Base-by-base conservation (phyloP, 2,888 invertebrate species). In the Euzetes globulus region DNA sequence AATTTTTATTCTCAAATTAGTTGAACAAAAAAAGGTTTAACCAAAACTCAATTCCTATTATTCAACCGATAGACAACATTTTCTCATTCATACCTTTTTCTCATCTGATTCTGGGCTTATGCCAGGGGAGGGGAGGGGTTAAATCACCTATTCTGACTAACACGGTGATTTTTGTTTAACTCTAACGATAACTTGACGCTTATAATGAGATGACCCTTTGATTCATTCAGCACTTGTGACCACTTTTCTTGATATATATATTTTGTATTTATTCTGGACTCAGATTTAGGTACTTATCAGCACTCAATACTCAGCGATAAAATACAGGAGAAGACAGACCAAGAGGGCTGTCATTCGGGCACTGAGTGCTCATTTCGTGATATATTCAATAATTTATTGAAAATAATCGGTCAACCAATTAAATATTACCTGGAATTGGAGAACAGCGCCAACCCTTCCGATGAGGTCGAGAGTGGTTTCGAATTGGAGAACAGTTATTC, bases 341-440 rank as follows among this genome's bases (percentile, higher is more conserved):
- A 79, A 72, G 81, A 81, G 47, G 79, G 80, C 17, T 78, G 78
- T 45, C 77, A 77, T 75, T 78, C 79, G 47, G 81, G 81, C 29
- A 79, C 80, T 6, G 79, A 80, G 47, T 89, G 89, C 87, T 87
- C 88, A 17, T 88, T 92, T 78, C 86, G 90, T 77, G 92, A 94
- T 81, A 91, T 94, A 0, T 84, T 95, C 17, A 91, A 93, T 58
- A 87, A 89, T 71, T 84, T 96, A 33, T 83, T 95, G 71, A 90
- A 90, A 79, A 88, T 96, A 19, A 90, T 92, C 33, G 87, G 91
- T 41, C 87, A 89, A 75, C 94, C 94, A 0, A 89, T 76, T 7
- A 47, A 15, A 17, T 15, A 37, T 52, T 7, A 11, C 11, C 37
- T 71, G 1, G 29, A 74, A 27, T n/a, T 27, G n/a, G 47, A 71